A percentile compares a stretch with the other conserved stretches of the same genome.
These are phyloP conservation scores for Macrotrachela quadricornifera DNA, from an alignment of 1,140 invertebrate genomes.

Conservation along the genomic window DNA sequence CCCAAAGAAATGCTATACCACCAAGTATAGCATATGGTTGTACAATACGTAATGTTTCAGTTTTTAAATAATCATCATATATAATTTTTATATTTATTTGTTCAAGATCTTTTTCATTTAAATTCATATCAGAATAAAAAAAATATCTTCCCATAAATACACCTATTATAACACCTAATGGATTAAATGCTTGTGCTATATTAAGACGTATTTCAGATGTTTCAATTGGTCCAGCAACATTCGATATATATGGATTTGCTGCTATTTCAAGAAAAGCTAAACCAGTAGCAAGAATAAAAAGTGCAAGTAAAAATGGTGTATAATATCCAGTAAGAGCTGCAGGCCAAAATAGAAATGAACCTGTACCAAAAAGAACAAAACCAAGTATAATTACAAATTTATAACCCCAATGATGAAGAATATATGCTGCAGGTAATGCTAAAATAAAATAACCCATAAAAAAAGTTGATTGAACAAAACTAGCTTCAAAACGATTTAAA, in stretches of 20 bases:
- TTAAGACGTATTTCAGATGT: not conserved
- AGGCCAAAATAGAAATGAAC: not conserved
- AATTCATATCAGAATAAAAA: not conserved
- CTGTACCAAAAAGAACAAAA: not conserved
- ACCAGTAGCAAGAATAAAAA: not conserved
- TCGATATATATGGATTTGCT: not conserved
- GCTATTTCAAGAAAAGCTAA: not conserved
- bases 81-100: not conserved
- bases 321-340: not conserved
- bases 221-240: not conserved
- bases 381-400: not conserved
- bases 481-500: not conserved
- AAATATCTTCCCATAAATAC: not conserved
- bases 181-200: not conserved
- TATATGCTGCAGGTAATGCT: not conserved
- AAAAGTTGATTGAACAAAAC: not conserved
- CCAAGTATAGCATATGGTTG: too few relatives aligned
- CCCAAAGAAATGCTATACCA: not conserved
- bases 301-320: not conserved
- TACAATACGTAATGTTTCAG: not conserved
- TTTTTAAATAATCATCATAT: too few relatives aligned
- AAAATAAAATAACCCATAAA: not conserved
- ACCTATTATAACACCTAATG: not conserved
- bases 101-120: not conserved
- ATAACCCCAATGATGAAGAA: not conserved